Conservation (phyloP, 2,888 invertebrate species). For the Tupiocoris notatus region DNA sequence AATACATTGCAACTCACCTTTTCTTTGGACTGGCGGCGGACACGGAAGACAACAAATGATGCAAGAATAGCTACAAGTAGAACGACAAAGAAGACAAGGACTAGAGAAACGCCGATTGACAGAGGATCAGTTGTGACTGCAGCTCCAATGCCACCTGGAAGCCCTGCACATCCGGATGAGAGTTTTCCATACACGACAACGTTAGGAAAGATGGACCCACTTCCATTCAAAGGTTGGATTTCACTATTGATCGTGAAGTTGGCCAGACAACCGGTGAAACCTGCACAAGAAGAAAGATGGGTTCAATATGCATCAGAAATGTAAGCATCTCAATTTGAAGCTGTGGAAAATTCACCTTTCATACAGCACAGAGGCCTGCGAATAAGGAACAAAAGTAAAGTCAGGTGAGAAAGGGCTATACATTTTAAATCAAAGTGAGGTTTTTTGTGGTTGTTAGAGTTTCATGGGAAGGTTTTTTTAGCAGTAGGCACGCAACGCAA, state of each 20-base stretch:
- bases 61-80: constrained; percentile 83
- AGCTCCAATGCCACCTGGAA: constrained; percentile 68
- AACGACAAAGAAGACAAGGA: constrained; percentile 90
- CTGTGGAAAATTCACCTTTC: not conserved
- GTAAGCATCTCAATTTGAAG: not conserved
- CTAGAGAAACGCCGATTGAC: constrained; percentile 88
- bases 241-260: constrained; percentile 87
- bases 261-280: constrained; percentile 85
- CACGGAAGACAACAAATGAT: constrained; percentile 87
- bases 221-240: constrained; percentile 84
- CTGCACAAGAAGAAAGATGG: too few relatives aligned
- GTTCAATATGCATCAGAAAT: not conserved
- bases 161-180: constrained; percentile 69
- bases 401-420: too few relatives aligned
- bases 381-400: too few relatives aligned
- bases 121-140: constrained; percentile 80
- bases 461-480: too few relatives aligned
- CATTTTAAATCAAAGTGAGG: too few relatives aligned
- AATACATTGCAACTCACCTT: constrained; percentile 56
- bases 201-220: constrained; percentile 76
- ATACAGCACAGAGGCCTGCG: not conserved
- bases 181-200: constrained; percentile 71
- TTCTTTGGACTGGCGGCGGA: constrained; percentile 83
- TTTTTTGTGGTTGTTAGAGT: too few relatives aligned
- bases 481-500: too few relatives aligned